Evolutionary conservation across 2,113 vertebrate genomes (phyloP).

Genomic region (Mesocricetus auratus): DNA sequence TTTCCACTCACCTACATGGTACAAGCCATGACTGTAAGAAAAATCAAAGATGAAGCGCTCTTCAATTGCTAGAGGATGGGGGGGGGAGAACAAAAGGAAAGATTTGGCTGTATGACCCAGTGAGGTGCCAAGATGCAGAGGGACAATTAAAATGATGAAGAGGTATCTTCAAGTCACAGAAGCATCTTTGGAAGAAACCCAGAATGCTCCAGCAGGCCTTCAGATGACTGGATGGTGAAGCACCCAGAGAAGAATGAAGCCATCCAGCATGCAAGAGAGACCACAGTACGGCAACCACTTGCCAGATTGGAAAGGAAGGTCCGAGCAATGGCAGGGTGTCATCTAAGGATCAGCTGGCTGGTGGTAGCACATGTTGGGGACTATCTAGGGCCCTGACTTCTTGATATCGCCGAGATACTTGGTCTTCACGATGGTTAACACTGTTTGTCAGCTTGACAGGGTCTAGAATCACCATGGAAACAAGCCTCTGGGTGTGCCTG

Average conservation of each 20-base stretch:
- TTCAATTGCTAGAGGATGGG: not conserved
- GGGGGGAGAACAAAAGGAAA: not conserved
- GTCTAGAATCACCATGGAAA: not conserved
- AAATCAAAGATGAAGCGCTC: not conserved
- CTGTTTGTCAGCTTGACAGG: not conserved
- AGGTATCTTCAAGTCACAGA: not conserved
- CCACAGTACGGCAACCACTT: rapidly evolving
- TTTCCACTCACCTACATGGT: not conserved
- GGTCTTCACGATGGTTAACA: not conserved
- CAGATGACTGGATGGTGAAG: not conserved
- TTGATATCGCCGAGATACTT: not conserved
- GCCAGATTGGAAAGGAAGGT: not conserved
- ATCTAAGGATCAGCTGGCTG: not conserved
- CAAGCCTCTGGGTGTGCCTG: not conserved
- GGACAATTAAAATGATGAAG: not conserved
- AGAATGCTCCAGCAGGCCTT: no score
- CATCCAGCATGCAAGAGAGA: not conserved
- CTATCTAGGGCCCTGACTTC: no score
- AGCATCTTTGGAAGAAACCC: not conserved
- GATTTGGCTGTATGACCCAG: no score
- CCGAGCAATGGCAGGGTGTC: not conserved
- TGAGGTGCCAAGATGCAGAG: not conserved
- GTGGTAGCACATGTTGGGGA: not conserved
- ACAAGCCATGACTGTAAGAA: not conserved
- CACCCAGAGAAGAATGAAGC: not conserved